These are phyloP conservation scores for Himalopsyche phryganea DNA, from an alignment of 1,140 invertebrate species.

Conservation along the genomic window DNA sequence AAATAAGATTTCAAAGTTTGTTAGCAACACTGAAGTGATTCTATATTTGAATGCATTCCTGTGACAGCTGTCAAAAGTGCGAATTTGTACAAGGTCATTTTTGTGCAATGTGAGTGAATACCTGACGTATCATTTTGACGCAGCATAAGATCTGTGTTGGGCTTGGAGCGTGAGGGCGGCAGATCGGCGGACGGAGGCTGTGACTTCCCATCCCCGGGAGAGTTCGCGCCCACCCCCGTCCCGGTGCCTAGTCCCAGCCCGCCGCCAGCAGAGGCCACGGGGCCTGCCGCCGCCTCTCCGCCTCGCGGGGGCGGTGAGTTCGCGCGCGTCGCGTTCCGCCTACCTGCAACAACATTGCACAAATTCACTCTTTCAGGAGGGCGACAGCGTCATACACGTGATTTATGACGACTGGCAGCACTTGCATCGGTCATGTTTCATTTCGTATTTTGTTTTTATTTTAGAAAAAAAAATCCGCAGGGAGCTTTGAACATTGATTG, in stretches of 20 bases:
- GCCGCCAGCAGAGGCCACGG: slow-evolving; percentile 6
- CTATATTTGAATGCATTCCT: too few relatives aligned
- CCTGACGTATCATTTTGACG: slow-evolving; percentile 34
- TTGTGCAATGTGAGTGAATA: slow-evolving; percentile 5
- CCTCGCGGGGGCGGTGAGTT: slow-evolving; percentile 10
- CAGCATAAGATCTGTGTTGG: slow-evolving; percentile 33
- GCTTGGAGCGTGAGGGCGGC: slow-evolving; percentile 16
- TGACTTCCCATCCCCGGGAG: background rate
- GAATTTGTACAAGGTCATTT: too few relatives aligned
- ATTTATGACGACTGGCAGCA: background rate
- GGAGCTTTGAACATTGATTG: too few relatives aligned
- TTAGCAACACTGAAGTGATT: too few relatives aligned
- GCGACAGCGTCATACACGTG: background rate
- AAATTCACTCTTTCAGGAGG: background rate
- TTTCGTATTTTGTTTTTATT: background rate
- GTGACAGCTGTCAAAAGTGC: too few relatives aligned
- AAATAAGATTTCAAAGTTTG: too few relatives aligned
- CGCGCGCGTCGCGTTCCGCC: slow-evolving; percentile 30
- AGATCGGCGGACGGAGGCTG: slow-evolving; percentile 17
- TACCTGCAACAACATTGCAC: slow-evolving; percentile 23
- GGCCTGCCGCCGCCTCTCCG: background rate
- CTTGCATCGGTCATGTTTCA: background rate
- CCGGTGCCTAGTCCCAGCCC: slow-evolving; percentile 22
- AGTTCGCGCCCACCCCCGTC: slow-evolving; percentile 8
- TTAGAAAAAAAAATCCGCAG: too few relatives aligned